A percentile compares a stretch with the other conserved stretches of the same genome.
Conservation (phyloP, 2,888 invertebrate species). For the Drosophila longiperda region DNA sequence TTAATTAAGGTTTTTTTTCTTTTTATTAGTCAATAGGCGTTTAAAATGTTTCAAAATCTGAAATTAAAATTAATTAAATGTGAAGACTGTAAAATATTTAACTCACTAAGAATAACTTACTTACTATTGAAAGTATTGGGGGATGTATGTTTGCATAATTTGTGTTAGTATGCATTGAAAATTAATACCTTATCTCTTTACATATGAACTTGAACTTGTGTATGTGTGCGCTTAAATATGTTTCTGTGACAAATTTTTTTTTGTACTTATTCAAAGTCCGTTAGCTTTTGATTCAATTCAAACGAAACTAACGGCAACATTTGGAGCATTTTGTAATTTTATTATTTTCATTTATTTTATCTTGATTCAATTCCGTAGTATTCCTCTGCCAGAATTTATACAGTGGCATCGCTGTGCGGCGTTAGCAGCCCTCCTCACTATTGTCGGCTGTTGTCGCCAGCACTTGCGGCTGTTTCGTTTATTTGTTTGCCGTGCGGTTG, state of each 20-base stretch:
- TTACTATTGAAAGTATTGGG: neutral
- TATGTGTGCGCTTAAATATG: neutral
- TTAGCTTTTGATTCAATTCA: slow-evolving; percentile 16
- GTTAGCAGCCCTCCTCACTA: slow-evolving; percentile 10
- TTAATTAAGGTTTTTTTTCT: neutral
- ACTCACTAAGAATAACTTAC: neutral
- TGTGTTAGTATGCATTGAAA: neutral
- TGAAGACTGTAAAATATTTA: neutral
- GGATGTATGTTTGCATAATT: neutral
- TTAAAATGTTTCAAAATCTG: neutral
- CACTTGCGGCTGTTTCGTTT: slow-evolving; percentile 70
- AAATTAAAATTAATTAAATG: neutral
- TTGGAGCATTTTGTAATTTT: slow-evolving; percentile 23
- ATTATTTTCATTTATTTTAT: slow-evolving; percentile 15
- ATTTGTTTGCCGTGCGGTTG: slow-evolving; percentile 57
- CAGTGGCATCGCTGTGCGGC: slow-evolving; percentile 38
- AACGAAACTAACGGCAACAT: slow-evolving; percentile 32
- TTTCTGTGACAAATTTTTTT: neutral
- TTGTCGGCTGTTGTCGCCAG: slow-evolving; percentile 26
- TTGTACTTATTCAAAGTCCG: slow-evolving; percentile 1
- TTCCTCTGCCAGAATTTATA: slow-evolving; percentile 25
- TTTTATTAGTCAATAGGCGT: neutral
- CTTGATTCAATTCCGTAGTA: slow-evolving; percentile 34
- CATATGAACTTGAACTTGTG: neutral
- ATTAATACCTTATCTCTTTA: neutral